phyloP scores from a whole-genome alignment of 2,888 invertebrate genomes.

The Leptopilina myrica region DNA sequence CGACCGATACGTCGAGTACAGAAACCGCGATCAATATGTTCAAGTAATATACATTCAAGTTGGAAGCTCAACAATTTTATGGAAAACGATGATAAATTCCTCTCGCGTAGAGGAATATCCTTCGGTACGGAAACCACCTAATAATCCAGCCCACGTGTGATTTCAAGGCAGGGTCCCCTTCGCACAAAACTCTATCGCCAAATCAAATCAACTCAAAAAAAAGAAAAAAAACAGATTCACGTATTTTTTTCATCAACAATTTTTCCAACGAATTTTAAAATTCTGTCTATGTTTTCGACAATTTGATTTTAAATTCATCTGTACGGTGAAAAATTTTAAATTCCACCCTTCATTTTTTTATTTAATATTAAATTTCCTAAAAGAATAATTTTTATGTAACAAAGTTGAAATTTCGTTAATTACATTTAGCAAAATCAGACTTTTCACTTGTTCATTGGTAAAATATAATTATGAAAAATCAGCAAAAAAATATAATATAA shows the following conservation, averaged over 20 bases:
- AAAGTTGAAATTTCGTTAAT: too few species aligned
- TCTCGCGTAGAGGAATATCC: constrained; percentile 30
- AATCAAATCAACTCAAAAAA: constrained; percentile 23
- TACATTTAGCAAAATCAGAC: too few species aligned
- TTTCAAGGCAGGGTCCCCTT: constrained; percentile 1
- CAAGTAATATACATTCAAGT: constrained; percentile 10
- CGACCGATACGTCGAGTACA: neutral
- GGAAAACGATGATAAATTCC: constrained; percentile 36
- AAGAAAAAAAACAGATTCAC: constrained; percentile 11
- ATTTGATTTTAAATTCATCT: neutral
- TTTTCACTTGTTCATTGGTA: too few species aligned
- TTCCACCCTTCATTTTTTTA: too few species aligned
- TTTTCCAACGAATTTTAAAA: neutral
- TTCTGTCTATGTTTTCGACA: neutral
- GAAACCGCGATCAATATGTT: constrained; percentile 9
- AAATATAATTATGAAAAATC: too few species aligned
- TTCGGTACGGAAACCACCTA: constrained; percentile 30
- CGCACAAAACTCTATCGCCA: neutral
- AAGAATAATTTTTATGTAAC: too few species aligned
- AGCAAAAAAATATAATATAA: too few species aligned
- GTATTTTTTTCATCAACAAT: neutral
- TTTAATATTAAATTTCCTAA: too few species aligned
- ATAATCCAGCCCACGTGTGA: constrained; percentile 25
- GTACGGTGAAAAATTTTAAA: too few species aligned
- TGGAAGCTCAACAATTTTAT: constrained; percentile 20